phyloP scores from a whole-genome alignment of 2,113 vertebrate genomes.

The Emydura subglobosa region DNA sequence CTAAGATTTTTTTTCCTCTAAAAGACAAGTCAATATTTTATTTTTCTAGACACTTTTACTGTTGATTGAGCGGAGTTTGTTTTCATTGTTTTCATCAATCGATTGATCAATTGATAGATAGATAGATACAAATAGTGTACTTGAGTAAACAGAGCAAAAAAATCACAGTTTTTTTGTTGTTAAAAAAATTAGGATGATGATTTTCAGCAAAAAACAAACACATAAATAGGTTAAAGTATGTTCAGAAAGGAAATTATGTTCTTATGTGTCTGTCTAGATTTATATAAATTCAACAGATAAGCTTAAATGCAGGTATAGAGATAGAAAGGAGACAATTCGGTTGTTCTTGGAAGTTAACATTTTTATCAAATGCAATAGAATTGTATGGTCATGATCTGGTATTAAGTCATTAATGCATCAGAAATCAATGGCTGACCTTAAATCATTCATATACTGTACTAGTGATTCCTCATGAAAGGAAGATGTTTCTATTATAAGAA shows the following conservation, averaged over 20 bases:
- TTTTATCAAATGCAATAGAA: conserved; percentile 64
- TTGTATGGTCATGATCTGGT: conserved; percentile 64
- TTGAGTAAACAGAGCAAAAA: conserved; percentile 24
- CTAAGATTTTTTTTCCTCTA: background rate
- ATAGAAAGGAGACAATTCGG: background rate
- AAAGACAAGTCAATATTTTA: conserved; percentile 53
- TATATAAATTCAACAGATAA: background rate
- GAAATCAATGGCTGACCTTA: conserved; percentile 75
- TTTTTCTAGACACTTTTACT: conserved; percentile 65
- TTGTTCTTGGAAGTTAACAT: conserved; percentile 30
- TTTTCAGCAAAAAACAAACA: fast-evolving
- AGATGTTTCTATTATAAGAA: conserved; percentile 79
- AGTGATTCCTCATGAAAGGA: conserved; percentile 75
- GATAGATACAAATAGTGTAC: background rate
- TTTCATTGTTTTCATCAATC: conserved; percentile 26
- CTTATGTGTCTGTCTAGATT: background rate
- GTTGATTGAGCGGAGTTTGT: conserved; percentile 38
- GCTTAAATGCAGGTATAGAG: background rate
- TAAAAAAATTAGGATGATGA: background rate
- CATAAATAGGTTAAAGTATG: background rate
- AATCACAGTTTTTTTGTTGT: background rate
- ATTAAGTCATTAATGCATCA: conserved; percentile 60
- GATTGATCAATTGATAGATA: conserved; percentile 22
- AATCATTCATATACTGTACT: conserved; percentile 72
- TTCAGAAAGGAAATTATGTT: background rate